phyloP scores from a whole-genome alignment of 2,113 vertebrate genomes.

The Ammospiza nelsoni region DNA sequence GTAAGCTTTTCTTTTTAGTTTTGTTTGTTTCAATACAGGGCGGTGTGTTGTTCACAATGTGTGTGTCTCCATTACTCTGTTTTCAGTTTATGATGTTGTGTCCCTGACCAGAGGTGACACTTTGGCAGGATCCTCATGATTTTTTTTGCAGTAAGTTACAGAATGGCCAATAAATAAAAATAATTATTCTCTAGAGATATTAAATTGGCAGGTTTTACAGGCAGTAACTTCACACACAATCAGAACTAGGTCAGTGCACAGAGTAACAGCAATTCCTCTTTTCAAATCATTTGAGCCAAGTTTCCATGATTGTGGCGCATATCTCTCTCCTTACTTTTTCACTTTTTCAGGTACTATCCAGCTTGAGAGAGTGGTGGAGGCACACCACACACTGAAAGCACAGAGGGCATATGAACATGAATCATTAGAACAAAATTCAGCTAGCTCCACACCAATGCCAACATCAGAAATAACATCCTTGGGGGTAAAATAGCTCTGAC shows the following conservation, averaged over 20 bases:
- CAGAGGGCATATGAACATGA: neutral
- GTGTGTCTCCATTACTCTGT: neutral
- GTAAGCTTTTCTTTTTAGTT: neutral
- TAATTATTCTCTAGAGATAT: neutral
- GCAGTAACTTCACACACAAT: neutral
- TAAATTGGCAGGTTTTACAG: neutral
- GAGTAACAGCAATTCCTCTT: neutral
- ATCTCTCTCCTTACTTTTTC: neutral
- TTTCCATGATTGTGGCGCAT: neutral
- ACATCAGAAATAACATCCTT: neutral
- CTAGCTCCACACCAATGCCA: neutral
- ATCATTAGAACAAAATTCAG: neutral
- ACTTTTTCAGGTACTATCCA: neutral
- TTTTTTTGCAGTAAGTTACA: neutral
- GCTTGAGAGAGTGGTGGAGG: neutral
- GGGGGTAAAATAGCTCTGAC: neutral
- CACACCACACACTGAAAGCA: neutral
- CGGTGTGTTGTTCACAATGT: neutral
- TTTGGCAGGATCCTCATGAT: neutral
- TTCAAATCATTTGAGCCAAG: neutral
- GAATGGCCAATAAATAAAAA: neutral
- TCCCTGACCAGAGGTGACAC: neutral
- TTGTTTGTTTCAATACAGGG: neutral
- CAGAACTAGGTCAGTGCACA: neutral
- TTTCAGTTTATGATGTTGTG: neutral